Conservation (phyloP, 1,140 invertebrate genomes). For the Papilio machaon region DNA sequence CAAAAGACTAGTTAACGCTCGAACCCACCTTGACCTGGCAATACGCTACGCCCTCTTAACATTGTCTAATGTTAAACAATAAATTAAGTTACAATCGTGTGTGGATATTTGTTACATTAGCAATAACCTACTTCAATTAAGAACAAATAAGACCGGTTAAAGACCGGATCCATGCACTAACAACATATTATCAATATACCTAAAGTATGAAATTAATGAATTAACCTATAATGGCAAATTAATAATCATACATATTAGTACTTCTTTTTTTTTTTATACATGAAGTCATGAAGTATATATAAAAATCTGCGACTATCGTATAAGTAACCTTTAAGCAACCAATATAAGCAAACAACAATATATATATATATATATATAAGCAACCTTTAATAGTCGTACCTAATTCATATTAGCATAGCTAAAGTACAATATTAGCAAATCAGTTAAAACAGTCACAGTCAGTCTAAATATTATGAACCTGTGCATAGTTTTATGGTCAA, state of each 20-base stretch:
- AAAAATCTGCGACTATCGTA: no score
- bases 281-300: neutral
- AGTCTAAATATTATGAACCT: neutral
- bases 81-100: constrained; percentile 13
- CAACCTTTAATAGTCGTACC: no score
- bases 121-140: constrained; percentile 19
- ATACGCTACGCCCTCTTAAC: constrained; percentile 22
- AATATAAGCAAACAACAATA: no score
- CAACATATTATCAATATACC: neutral
- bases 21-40: constrained; percentile 43
- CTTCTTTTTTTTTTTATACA: no score
- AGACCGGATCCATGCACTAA: neutral
- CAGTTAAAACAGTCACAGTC: neutral
- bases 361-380: no score
- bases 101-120: constrained; percentile 18
- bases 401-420: no score
- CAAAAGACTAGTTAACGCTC: constrained; percentile 42
- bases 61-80: constrained; percentile 32
- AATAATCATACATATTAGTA: no score
- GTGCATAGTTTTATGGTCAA: neutral
- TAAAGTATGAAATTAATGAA: neutral
- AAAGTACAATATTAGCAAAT: no score
- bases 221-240: neutral
- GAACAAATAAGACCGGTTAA: neutral
- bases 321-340: no score